Base-by-base conservation (phyloP, 2,797 vertebrate species). In the Pangasius krempfi region DNA sequence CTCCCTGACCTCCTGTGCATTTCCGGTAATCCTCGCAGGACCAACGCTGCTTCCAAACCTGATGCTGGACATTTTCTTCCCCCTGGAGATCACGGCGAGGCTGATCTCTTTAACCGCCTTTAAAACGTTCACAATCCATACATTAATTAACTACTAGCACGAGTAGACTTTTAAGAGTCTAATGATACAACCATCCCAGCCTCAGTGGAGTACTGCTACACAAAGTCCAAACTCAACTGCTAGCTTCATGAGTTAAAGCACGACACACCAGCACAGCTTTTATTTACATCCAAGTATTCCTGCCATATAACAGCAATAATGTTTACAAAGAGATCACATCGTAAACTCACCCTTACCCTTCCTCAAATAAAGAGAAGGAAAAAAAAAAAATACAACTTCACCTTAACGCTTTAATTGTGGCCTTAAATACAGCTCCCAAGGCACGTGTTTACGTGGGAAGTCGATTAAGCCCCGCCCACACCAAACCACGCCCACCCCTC, bases 1-100 rank as follows among this genome's bases (percentile, higher is more conserved):
- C 30, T 82, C 40, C 3, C n/a, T n/a, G 14, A n/a, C 9, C 3
- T 4, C 44, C 27, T 16, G 47, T 5, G 56, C 3, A 50, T 62
- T 47, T 60, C 58, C 87, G 10, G 22, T 18, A 2, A 8, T 1
- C 18, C 75, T 75, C 4, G 85, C 64, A 16, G 89, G 47, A 14
- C 86, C 87, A 5, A 89, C 62, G 25, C 81, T 90, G 27, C 47
- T 66, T 1, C 89, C 90, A 9, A 44, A 92, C 79, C 78, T 83
- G 44, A 87, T 3, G 40, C 82, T 83, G 30, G 88, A 54, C 91
- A 91, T 91, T 13, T 20, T 85, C 33, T 47, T 20, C 25, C 62
- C 62, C 62, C 60, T 66, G 40, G 40, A 64, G 40, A 0, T 64
- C 81, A 33, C 2, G 16, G 5, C 14, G 27, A 1, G 27, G 76